A percentile compares a stretch with the other conserved stretches of the same genome.
These are phyloP conservation scores for Dinocampus coccinellae DNA, from an alignment of 2,888 invertebrate genomes.

Conservation along the genomic window DNA sequence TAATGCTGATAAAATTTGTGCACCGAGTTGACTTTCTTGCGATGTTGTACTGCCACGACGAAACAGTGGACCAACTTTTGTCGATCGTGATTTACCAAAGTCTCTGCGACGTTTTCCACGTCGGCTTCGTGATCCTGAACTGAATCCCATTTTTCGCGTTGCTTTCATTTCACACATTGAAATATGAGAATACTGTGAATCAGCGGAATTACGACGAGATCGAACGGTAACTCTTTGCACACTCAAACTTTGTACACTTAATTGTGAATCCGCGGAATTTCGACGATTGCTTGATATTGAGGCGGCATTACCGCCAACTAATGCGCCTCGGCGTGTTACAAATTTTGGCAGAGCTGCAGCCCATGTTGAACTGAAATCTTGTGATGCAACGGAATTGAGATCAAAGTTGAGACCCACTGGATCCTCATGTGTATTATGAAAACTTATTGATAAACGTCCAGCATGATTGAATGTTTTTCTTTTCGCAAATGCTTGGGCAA, in stretches of 20 bases:
- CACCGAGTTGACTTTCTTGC: conserved; percentile 84
- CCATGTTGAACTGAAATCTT: conserved; percentile 92
- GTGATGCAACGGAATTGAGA: conserved; percentile 81
- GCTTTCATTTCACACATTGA: conserved; percentile 85
- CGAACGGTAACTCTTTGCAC: conserved; percentile 87
- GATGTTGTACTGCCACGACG: conserved; percentile 81
- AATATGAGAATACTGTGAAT: conserved; percentile 84
- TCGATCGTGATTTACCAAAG: conserved; percentile 65
- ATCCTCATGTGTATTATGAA: conserved; percentile 89
- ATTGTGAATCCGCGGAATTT: conserved; percentile 74
- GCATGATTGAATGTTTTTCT: conserved; percentile 87
- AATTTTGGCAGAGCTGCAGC: conserved; percentile 90
- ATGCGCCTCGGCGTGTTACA: conserved; percentile 85
- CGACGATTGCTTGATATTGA: conserved; percentile 72
- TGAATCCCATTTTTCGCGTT: conserved; percentile 72
- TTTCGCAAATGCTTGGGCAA: conserved; percentile 91
- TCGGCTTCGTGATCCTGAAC: conserved; percentile 61
- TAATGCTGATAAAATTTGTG: conserved; percentile 77
- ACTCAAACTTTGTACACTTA: conserved; percentile 76
- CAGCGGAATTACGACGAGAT: conserved; percentile 87
- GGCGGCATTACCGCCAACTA: conserved; percentile 76
- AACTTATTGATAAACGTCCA: conserved; percentile 88
- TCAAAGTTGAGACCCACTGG: conserved; percentile 87
- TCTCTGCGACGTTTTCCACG: conserved; percentile 68
- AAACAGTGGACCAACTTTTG: conserved; percentile 61